Conservation (phyloP, 2,888 invertebrate species). For the Cheilosia soror region DNA sequence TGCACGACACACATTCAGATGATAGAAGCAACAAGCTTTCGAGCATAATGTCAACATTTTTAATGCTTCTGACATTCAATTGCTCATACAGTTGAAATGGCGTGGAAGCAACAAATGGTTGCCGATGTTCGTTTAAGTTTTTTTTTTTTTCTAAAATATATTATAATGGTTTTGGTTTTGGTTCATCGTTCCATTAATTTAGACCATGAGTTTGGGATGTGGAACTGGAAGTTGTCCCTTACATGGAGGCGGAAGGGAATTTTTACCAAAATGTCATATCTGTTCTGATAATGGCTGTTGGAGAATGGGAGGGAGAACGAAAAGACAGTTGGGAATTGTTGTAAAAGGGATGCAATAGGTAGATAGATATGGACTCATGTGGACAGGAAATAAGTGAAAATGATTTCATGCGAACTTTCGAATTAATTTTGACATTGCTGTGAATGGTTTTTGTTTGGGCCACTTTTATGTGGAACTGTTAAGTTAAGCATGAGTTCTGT, state of each 20-base stretch:
- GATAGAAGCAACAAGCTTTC: conserved; percentile 52
- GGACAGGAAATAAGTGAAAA: conserved; percentile 13
- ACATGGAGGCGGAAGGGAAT: neutral
- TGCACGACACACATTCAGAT: conserved; percentile 9
- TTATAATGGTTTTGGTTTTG: neutral
- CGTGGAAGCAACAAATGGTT: conserved; percentile 49
- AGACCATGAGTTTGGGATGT: too few species aligned
- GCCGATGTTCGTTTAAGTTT: neutral
- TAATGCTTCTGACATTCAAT: conserved; percentile 29
- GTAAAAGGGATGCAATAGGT: neutral
- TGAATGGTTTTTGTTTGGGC: neutral
- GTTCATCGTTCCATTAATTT: conserved; percentile 1
- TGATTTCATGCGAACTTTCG: conserved; percentile 4
- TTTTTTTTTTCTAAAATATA: neutral
- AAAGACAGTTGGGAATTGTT: neutral
- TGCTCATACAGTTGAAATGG: conserved; percentile 29
- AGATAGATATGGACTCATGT: conserved; percentile 9
- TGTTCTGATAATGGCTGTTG: neutral
- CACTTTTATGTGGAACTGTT: neutral
- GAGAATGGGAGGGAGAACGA: neutral
- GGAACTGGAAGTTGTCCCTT: neutral
- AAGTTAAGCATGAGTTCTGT: neutral
- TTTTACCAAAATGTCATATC: neutral
- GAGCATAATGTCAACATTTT: conserved; percentile 36
- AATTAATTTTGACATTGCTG: neutral